These are phyloP conservation scores for Propithecus deckenii DNA, from an alignment of 2,797 vertebrate genomes.

Conservation along the genomic window DNA sequence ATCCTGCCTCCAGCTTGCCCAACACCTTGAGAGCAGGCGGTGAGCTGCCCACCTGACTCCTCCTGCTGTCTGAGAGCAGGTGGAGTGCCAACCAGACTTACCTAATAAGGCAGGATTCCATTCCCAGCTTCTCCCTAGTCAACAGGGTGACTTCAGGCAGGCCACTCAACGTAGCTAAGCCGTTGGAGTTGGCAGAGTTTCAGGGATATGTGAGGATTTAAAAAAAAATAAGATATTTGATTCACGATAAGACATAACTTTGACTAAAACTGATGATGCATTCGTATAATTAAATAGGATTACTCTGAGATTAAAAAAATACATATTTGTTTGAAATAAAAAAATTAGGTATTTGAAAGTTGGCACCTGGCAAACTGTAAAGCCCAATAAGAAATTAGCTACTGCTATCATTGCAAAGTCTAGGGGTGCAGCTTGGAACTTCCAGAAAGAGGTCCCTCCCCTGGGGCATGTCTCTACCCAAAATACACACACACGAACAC, in stretches of 20 bases:
- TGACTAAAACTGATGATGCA: conserved; percentile 75
- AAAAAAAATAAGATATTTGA: conserved; percentile 31
- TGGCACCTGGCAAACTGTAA: background rate
- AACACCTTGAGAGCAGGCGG: background rate
- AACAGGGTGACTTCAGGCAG: background rate
- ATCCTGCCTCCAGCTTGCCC: background rate
- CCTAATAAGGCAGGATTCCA: background rate
- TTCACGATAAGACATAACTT: conserved; percentile 74
- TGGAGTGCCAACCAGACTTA: background rate
- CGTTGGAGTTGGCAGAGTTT: background rate
- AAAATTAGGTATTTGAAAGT: background rate
- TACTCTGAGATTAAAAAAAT: conserved; percentile 77
- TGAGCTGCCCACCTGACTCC: background rate
- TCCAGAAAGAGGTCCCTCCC: background rate
- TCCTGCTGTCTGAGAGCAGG: background rate
- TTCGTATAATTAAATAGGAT: conserved; percentile 78
- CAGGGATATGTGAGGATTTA: background rate
- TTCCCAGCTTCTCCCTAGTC: background rate
- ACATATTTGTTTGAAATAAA: background rate
- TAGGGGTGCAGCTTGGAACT: background rate
- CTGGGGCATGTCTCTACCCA: background rate
- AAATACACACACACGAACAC: background rate
- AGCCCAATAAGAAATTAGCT: background rate
- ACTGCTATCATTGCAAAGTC: background rate
- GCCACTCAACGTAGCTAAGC: background rate